Evolutionary conservation across 53 echinoderm and acorn worm species (phyloP).

Genomic region (Crossaster papposus): DNA sequence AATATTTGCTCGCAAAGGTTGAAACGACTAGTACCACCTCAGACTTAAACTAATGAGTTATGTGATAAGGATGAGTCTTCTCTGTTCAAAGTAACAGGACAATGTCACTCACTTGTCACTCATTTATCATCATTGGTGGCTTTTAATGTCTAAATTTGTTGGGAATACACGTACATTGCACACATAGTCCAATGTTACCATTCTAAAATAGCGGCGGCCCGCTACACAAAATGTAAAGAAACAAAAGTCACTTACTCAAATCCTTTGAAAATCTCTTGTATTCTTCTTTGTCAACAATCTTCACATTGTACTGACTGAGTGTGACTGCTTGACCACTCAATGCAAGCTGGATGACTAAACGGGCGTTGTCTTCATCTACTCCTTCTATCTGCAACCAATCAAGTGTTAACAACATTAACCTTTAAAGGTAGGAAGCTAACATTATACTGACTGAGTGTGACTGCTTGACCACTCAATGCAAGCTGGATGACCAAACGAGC

Average conservation of each 20-base stretch:
- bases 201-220: too few species aligned
- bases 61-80: constrained; percentile 17
- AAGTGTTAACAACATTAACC: not conserved
- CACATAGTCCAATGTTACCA: too few species aligned
- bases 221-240: not conserved
- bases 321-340: constrained; percentile 82
- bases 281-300: constrained; percentile 79
- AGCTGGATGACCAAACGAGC: too few species aligned
- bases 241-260: constrained; percentile 73
- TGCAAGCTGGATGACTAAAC: constrained; percentile 83
- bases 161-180: too few species aligned
- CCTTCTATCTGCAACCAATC: constrained; percentile 86
- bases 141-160: too few species aligned
- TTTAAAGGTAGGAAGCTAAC: not conserved
- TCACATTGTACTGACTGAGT: constrained; percentile 80
- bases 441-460: too few species aligned
- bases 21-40: constrained; percentile 79
- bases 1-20: too few species aligned
- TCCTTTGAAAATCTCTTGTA: constrained; percentile 92
- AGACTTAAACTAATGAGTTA: constrained; percentile 99
- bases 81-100: constrained; percentile 50
- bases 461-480: too few species aligned
- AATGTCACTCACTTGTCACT: constrained; percentile 37
- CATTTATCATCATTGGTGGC: constrained; percentile 64
- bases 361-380: constrained; percentile 89